Conservation (phyloP, 2,113 vertebrate species). For the Smithornis capensis region DNA sequence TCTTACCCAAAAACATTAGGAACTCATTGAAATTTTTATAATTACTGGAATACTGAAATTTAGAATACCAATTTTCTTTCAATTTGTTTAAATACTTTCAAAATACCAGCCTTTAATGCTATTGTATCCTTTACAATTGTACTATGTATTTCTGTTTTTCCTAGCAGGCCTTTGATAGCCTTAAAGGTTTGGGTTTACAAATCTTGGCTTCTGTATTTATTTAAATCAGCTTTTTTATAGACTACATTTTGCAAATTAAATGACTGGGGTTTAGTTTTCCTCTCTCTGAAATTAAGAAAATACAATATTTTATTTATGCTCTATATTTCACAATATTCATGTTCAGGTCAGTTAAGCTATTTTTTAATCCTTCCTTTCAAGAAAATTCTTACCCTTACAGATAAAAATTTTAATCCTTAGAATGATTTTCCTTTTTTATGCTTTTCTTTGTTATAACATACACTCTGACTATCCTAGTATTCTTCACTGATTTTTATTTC, state of each 20-base stretch:
- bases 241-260: background rate
- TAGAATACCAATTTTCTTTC: background rate
- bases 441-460: background rate
- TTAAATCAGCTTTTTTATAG: background rate
- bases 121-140: background rate
- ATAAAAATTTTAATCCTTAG: background rate
- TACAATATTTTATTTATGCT: accelerated
- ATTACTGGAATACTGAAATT: background rate
- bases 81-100: background rate
- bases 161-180: background rate
- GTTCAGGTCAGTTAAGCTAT: background rate
- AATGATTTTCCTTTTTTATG: background rate
- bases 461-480: background rate
- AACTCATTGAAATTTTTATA: background rate
- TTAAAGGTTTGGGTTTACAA: background rate
- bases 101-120: background rate
- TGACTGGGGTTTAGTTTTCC: accelerated
- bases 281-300: background rate
- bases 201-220: background rate
- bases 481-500: background rate
- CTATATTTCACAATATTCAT: background rate
- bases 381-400: background rate
- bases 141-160: background rate
- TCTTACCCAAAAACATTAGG: background rate
- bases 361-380: background rate